phyloP scores from a whole-genome alignment of 2,113 vertebrate species.

The Elanus axillaris region DNA sequence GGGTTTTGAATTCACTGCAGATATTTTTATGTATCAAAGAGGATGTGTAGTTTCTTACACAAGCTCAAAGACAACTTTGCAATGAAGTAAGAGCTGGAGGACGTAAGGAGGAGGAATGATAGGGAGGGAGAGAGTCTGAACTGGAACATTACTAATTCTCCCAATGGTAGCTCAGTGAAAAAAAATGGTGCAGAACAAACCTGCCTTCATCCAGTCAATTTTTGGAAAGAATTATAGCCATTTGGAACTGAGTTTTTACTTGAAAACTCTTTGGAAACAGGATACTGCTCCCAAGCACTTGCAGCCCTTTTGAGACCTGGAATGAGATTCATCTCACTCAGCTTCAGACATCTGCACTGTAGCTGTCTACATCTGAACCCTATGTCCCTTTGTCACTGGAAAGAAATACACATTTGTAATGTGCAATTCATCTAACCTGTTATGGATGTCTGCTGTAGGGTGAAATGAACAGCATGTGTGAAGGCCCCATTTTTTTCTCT shows the following conservation, averaged over 20 bases:
- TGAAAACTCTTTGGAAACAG: conserved; percentile 48
- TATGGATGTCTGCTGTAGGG: not conserved
- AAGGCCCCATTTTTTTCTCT: not conserved
- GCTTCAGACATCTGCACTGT: not conserved
- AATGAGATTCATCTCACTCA: not conserved
- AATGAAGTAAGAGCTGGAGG: conserved; percentile 39
- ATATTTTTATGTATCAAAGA: not conserved
- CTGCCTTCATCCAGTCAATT: conserved; percentile 38
- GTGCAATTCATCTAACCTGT: not conserved
- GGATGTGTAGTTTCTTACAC: not conserved
- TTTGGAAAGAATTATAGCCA: conserved; percentile 28
- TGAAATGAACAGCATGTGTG: not conserved
- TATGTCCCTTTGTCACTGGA: not conserved
- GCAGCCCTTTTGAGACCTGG: conserved; percentile 22
- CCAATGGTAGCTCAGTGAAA: conserved; percentile 43
- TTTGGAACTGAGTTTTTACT: conserved; percentile 9
- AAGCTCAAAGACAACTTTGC: not conserved
- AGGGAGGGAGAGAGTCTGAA: not conserved
- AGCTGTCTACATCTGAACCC: not conserved
- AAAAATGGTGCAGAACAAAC: conserved; percentile 43
- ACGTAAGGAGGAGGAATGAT: not conserved
- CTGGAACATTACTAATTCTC: conserved; percentile 11
- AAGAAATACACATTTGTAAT: not conserved
- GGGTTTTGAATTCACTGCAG: not conserved
- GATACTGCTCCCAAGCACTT: conserved; percentile 8